A percentile compares a stretch with the other conserved stretches of the same genome.
phyloP scores from a whole-genome alignment of 2,888 invertebrate genomes.

The Malthinus seriepunctatus region DNA sequence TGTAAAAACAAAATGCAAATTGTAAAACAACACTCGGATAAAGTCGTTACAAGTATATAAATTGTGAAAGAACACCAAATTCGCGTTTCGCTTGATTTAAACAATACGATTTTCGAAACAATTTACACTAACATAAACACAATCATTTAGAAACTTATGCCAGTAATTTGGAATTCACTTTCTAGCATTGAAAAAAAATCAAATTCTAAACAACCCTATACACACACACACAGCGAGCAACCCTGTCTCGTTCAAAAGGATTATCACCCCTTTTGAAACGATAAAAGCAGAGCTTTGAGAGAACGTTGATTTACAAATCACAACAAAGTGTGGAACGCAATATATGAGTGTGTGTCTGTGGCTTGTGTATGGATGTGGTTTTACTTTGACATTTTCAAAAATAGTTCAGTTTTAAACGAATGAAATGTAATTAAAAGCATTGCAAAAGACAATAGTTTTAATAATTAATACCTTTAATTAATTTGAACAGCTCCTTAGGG shows the following conservation, averaged over 20 bases:
- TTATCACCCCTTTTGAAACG: conserved; percentile 2
- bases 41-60: no score
- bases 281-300: conserved; percentile 4
- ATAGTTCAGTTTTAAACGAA: no score
- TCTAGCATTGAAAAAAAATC: conserved; percentile 1
- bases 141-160: neutral
- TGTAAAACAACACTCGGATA: no score
- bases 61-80: no score
- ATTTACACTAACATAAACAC: neutral
- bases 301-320: conserved; percentile 7
- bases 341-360: neutral
- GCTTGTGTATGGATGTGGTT: no score
- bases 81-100: neutral
- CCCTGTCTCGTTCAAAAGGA: conserved; percentile 2
- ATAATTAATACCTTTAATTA: no score
- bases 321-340: neutral
- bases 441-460: no score
- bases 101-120: neutral
- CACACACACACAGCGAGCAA: neutral
- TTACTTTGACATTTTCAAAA: no score
- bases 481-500: no score
- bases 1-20: no score
- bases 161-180: conserved; percentile 1
- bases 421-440: no score
- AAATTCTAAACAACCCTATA: neutral